A percentile compares a stretch with the other conserved stretches of the same genome.
Evolutionary conservation across 2,888 invertebrate species (phyloP).

Genomic region (Andrena camellia): DNA sequence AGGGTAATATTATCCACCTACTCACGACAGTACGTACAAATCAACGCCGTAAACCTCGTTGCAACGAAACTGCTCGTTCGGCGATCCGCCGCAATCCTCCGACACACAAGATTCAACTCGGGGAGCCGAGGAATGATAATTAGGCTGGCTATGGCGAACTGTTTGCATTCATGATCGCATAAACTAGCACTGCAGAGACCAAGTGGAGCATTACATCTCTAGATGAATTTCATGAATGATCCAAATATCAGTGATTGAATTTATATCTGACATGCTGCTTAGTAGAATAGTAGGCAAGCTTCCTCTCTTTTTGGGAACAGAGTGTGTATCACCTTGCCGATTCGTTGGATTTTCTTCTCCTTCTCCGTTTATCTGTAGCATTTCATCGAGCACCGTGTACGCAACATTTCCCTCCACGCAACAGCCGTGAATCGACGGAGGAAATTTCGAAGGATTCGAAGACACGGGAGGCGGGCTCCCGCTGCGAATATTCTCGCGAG

Average conservation of each 20-base stretch:
- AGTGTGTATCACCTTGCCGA: neutral
- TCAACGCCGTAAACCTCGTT: conserved; percentile 38
- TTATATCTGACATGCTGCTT: too few species aligned
- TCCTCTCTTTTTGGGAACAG: neutral
- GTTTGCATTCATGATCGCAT: too few species aligned
- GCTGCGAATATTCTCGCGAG: conserved; percentile 81
- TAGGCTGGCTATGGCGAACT: neutral
- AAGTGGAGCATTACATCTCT: too few species aligned
- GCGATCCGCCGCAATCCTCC: conserved; percentile 43
- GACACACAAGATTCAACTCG: neutral
- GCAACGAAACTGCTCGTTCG: conserved; percentile 27
- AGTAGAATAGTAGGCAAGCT: neutral
- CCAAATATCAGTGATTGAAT: too few species aligned
- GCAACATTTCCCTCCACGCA: conserved; percentile 51
- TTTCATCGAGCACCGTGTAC: neutral
- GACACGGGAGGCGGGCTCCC: conserved; percentile 68
- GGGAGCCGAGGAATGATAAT: neutral
- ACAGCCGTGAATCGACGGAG: conserved; percentile 64
- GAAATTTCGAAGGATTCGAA: conserved; percentile 68
- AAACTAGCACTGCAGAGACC: too few species aligned
- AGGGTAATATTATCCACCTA: conserved; percentile 78
- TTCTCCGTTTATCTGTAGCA: neutral
- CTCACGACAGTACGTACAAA: conserved; percentile 59
- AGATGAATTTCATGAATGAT: too few species aligned
- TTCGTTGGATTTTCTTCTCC: neutral